Evolutionary conservation across 1,140 invertebrate species (phyloP), one percentile per base, ranked within the genome.

Genomic region (Arctopsyche grandis): DNA sequence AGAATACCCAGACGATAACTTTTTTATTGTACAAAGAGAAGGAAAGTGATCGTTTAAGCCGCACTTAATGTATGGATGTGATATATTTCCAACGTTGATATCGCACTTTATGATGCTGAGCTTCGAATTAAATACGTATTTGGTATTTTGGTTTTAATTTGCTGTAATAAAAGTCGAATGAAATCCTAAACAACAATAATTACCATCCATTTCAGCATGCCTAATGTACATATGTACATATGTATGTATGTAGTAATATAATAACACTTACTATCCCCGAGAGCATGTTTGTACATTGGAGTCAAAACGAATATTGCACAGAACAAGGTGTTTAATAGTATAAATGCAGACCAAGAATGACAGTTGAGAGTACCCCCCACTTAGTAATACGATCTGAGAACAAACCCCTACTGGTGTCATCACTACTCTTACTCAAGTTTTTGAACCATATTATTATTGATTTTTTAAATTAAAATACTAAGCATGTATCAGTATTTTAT

Each of bases 281-380:
- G 63, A 9, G 63, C 56, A 19, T 66, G 74, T 76, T 66, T 76
- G 52, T 4, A 76, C 21, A 4, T n/a, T n/a, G n/a, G n/a, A 60
- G 73, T 44, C 73, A 44, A 60, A 60, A 76, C 60, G 74, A 76
- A 76, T 76, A 76, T 76, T 76, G 56, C 74, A 22, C 52, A 76
- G 74, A 60, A 76, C 14, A 26, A 76, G 52, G 74, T 76, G 74
- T 76, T 76, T 76, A 76, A 63, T 76, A 63, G 74, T 16, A 9
- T 16, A 63, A 46, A 29, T 56, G 74, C 56, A 76, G 74, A 76
- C 56, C 26, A 1, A 44, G 12, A 56, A 16, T 58, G 56, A 76
- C 74, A 63, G 74, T 66, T 60, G 52, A 52, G 4, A 44, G 21
- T 74, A 22, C 38, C 71, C 24, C 38, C 38, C 71, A 10, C 38